Percentiles rank a stretch among this genome's conserved stretches.
These are phyloP conservation scores for Cotesia typhae DNA, from an alignment of 1,140 invertebrate genomes.

Conservation along the genomic window DNA sequence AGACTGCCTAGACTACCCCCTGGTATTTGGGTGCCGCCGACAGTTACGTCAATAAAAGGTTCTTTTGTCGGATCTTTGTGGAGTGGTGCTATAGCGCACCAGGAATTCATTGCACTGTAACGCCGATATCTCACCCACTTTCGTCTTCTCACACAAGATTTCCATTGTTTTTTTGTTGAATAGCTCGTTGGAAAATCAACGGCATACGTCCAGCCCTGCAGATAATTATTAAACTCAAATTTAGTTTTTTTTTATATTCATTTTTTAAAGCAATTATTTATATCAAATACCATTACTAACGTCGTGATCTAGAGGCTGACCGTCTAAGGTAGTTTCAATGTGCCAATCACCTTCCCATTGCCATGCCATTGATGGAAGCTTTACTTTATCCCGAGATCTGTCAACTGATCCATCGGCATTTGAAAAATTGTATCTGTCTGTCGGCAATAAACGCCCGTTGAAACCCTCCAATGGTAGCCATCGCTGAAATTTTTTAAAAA, in stretches of 20 bases:
- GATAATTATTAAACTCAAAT: conserved; percentile 8
- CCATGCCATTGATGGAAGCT: conserved; percentile 90
- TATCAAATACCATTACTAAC: conserved; percentile 60
- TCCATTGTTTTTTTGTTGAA: conserved; percentile 84
- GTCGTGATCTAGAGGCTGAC: conserved; percentile 86
- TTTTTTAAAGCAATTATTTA: conserved; percentile 38
- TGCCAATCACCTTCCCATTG: conserved; percentile 95
- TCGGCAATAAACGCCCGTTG: conserved; percentile 80
- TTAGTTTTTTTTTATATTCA: not conserved
- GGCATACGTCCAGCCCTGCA: conserved; percentile 90
- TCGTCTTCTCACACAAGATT: conserved; percentile 87
- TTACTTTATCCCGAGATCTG: conserved; percentile 80
- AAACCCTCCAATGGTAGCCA: conserved; percentile 93
- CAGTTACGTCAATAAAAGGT: conserved; percentile 83
- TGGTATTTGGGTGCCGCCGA: conserved; percentile 84
- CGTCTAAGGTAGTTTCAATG: conserved; percentile 86
- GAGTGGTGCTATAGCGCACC: conserved; percentile 88
- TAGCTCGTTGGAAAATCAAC: conserved; percentile 91
- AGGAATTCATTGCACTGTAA: conserved; percentile 89
- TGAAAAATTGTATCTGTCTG: conserved; percentile 86
- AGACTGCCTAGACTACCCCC: conserved; percentile 77
- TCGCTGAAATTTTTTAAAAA: conserved; percentile 65
- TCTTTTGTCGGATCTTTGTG: conserved; percentile 88
- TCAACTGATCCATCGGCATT: conserved; percentile 82
- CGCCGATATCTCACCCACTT: conserved; percentile 88